Percentiles rank a stretch among this genome's conserved stretches.
These are phyloP conservation scores for Trichoplusia ni DNA, from an alignment of 1,140 invertebrate species.

Conservation along the genomic window DNA sequence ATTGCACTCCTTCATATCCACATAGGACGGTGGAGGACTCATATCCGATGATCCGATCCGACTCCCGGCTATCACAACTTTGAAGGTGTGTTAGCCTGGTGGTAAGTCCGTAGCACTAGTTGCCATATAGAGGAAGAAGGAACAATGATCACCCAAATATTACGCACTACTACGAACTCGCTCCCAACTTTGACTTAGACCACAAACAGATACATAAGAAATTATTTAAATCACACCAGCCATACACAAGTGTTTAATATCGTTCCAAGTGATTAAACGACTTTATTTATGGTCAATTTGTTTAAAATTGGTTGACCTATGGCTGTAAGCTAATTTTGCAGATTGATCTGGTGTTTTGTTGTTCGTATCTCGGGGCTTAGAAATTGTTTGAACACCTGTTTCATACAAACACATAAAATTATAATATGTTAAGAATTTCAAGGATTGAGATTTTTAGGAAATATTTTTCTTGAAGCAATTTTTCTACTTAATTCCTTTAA, in stretches of 20 bases:
- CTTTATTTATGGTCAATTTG: slow-evolving; percentile 24
- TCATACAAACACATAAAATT: not conserved
- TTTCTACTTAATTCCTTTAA: too few relatives aligned
- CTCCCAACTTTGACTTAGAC: not conserved
- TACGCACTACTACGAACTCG: not conserved
- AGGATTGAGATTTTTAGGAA: too few relatives aligned
- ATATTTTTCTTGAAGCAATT: too few relatives aligned
- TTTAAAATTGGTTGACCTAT: slow-evolving; percentile 13
- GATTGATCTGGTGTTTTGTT: not conserved
- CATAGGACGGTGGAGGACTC: too few relatives aligned
- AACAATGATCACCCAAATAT: too few relatives aligned
- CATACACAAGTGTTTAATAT: slow-evolving; percentile 21
- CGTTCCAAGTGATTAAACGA: slow-evolving; percentile 17
- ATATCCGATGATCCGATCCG: too few relatives aligned
- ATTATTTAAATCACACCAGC: slow-evolving; percentile 23
- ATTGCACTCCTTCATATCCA: too few relatives aligned
- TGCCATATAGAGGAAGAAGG: too few relatives aligned
- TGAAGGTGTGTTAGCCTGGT: too few relatives aligned
- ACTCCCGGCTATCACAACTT: too few relatives aligned
- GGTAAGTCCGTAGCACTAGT: too few relatives aligned
- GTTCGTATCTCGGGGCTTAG: not conserved
- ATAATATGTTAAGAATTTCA: not conserved
- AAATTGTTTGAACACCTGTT: slow-evolving; percentile 10
- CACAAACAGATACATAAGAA: slow-evolving; percentile 6
- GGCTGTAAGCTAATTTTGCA: slow-evolving; percentile 8